A percentile compares a stretch with the other conserved stretches of the same genome.
These are phyloP conservation scores for Ia io DNA, from an alignment of 2,113 vertebrate genomes.

Conservation along the genomic window DNA sequence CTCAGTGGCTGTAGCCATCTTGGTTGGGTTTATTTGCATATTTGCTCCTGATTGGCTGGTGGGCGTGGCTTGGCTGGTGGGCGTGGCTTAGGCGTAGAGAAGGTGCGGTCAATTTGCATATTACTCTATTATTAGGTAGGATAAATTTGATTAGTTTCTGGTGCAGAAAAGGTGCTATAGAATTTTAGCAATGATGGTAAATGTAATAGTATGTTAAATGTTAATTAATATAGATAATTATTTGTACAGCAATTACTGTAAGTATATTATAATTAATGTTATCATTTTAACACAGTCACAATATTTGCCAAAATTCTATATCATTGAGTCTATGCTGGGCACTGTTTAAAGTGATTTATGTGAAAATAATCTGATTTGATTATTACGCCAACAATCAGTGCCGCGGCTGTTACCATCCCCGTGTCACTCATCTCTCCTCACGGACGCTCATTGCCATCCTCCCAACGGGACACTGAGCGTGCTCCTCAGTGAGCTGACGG, in stretches of 20 bases:
- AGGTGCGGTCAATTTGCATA: too few relatives aligned
- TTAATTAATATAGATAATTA: background rate
- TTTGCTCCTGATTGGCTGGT: too few relatives aligned
- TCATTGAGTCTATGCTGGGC: background rate
- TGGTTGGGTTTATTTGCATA: too few relatives aligned
- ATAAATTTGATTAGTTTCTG: background rate
- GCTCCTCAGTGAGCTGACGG: too few relatives aligned
- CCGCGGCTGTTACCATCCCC: background rate
- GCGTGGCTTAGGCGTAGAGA: too few relatives aligned
- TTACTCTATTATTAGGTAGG: too few relatives aligned
- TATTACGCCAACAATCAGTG: too few relatives aligned
- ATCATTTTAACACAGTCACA: background rate
- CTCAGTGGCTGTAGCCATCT: too few relatives aligned
- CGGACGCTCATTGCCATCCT: too few relatives aligned
- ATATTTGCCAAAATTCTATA: background rate
- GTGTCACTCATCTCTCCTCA: background rate
- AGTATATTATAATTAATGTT: background rate
- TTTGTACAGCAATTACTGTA: background rate
- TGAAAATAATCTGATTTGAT: background rate
- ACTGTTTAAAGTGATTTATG: background rate
- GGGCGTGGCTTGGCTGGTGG: too few relatives aligned
- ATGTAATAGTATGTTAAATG: background rate
- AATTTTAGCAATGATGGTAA: background rate
- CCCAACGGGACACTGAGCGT: too few relatives aligned
- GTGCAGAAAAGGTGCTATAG: background rate